Evolutionary conservation across 2,113 vertebrate genomes (phyloP), one percentile per base, ranked within the genome.

Genomic region (Periophthalmus modestus): DNA sequence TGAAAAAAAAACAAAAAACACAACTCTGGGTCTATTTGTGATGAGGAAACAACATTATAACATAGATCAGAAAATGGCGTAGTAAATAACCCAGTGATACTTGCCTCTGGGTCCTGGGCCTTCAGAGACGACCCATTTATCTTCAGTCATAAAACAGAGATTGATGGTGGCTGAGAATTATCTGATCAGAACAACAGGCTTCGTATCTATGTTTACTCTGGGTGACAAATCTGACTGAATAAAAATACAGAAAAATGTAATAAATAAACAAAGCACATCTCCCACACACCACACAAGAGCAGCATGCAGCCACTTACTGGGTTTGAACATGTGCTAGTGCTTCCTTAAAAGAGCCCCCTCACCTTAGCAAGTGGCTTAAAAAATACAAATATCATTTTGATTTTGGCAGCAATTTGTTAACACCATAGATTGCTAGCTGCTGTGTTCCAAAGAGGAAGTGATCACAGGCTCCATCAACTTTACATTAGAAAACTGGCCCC

Each of bases 351-450:
- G 69, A 62, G 34, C 69, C 74, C 59, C 4, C 23, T 23, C 50
- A 48, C 15, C 77, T 62, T 68, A 69, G 72, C 72, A 66, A 80
- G 80, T 74, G 85, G 75, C 73, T 73, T 77, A 75, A 78, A 79
- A 73, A 76, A 80, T 78, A 84, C 52, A 7, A 21, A 6, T 11
- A 52, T 16, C 73, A 88, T 84, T 71, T 83, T 28, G 71, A 81
- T 74, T 82, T 82, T 83, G 71, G 78, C 78, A 86, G 82, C 39
- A 48, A 82, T 83, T 74, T 74, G 77, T 83, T 80, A 59, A 87
- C 28, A 28, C 28, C 3, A 28, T 28, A 28, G 28, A 28, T 3
- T 28, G 28, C 3, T 28, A 28, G 1, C 28, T 28, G 28, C 28
- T 3, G 3, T 3, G 3, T 28, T 28, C 1, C 28, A 28, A 28